Percentiles rank a stretch among this genome's conserved stretches.
Evolutionary conservation across 2,888 invertebrate species (phyloP).

Genomic region (Meta bourneti): DNA sequence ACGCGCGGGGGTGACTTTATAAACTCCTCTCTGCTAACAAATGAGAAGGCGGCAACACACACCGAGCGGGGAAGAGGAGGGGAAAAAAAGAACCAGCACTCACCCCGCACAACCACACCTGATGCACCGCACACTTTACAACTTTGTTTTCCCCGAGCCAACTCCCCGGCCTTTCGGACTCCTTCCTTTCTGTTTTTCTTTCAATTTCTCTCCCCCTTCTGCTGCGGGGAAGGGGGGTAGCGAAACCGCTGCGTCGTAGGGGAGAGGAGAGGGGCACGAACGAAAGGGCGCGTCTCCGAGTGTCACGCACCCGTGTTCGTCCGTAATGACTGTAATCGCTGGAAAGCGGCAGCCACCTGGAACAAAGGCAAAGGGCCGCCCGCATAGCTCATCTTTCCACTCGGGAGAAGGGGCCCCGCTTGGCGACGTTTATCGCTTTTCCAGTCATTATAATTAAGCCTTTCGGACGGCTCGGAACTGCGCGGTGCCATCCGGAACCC

Average conservation of each 20-base stretch:
- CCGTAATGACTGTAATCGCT: slow-evolving; percentile 77
- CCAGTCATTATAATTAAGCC: not conserved
- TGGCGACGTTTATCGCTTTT: slow-evolving; percentile 39
- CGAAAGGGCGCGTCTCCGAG: slow-evolving; percentile 52
- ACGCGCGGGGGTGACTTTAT: slow-evolving; percentile 62
- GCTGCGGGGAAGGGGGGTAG: no score
- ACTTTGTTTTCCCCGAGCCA: slow-evolving; percentile 53
- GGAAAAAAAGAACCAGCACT: slow-evolving; percentile 10
- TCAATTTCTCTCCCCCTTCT: slow-evolving; percentile 7
- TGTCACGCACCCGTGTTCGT: slow-evolving; percentile 76
- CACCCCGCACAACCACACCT: slow-evolving; percentile 41
- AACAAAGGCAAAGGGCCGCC: slow-evolving; percentile 76
- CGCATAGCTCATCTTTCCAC: slow-evolving; percentile 57
- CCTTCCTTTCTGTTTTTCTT: slow-evolving; percentile 28
- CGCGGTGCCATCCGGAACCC: not conserved
- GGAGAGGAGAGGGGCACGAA: slow-evolving; percentile 1
- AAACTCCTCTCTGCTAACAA: slow-evolving; percentile 34
- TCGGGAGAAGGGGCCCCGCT: slow-evolving; percentile 10
- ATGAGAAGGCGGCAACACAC: slow-evolving; percentile 11
- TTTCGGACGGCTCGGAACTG: not conserved
- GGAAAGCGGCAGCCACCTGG: slow-evolving; percentile 77
- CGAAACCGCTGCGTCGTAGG: not conserved
- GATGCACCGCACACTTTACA: slow-evolving; percentile 60
- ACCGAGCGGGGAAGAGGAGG: slow-evolving; percentile 2
- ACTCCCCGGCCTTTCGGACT: slow-evolving; percentile 17